Base-by-base conservation (phyloP, 2,113 vertebrate genomes). In the Alaudala cheleensis region DNA sequence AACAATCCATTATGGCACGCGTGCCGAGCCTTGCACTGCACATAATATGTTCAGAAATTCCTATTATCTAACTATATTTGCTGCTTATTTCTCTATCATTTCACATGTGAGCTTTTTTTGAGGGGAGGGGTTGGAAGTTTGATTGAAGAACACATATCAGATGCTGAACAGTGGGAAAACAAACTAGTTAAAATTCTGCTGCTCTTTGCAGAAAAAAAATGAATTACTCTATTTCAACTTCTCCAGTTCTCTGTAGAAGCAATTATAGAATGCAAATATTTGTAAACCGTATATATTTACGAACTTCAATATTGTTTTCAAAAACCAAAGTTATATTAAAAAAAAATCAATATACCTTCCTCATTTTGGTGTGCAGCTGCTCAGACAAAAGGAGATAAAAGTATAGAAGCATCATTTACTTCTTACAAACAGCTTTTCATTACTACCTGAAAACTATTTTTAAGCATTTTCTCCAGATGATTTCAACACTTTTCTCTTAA, bases 201-300 rank as follows among this genome's bases (percentile, higher is more conserved):
- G 39, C 20, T 83, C 62, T 79, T 93, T 81, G 33, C 45, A 93
- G 49, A 70, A 88, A 56, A 50, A 56, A 66, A 57, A 37, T 28
- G 33, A 81, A 90, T 87, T 77, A 58, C 14, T 92, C 24, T 80
- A 70, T 88, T 86, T 90, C 73, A 93, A 66, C 13, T 19, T 94
- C 95, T 93, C 39, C 51, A 90, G 22, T 76, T 31, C 57, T 88
- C 44, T 88, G 49, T 86, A 88, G 82, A 97, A 93, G 45, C 58
- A 86, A 95, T 94, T 92, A 93, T 64, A 77, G n/a, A 96, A 86
- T 69, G 81, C 33, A 96, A 95, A 94, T 96, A 96, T 93, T 96
- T 96, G 57, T 79, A 95, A 97, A 92, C 61, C 14, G 57, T 84
- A 77, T 94, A 42, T 95, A 84, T 94, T 94, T 96, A 78, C 19